These are phyloP conservation scores for Archegozetes longisetosus DNA, from an alignment of 1,140 invertebrate species.

Conservation along the genomic window DNA sequence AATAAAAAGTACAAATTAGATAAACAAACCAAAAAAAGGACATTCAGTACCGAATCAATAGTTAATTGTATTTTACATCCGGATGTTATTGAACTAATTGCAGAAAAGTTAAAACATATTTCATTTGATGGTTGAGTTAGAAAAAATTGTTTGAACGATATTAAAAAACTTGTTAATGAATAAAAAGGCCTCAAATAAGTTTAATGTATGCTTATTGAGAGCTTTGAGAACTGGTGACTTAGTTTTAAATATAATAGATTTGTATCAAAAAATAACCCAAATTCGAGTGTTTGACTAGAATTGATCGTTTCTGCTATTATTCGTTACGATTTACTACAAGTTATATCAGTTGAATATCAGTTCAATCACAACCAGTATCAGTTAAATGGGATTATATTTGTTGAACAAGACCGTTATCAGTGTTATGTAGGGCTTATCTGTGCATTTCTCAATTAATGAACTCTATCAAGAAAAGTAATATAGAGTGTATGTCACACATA, in stretches of 20 bases:
- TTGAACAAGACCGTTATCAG: too few relatives aligned
- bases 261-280: neutral
- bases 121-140: neutral
- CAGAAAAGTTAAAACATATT: conserved; percentile 1
- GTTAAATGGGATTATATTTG: too few relatives aligned
- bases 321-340: too few relatives aligned
- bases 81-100: conserved; percentile 16
- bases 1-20: neutral
- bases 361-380: too few relatives aligned
- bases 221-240: neutral
- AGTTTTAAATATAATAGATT: neutral
- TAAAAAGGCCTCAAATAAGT: neutral
- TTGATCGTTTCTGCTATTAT: too few relatives aligned
- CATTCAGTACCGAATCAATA: conserved; percentile 8
- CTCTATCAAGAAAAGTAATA: too few relatives aligned
- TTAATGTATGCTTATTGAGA: neutral
- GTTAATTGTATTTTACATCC: conserved; percentile 20
- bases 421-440: too few relatives aligned
- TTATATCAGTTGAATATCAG: too few relatives aligned
- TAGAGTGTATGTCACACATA: too few relatives aligned
- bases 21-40: neutral
- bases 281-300: too few relatives aligned
- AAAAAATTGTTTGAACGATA: neutral
- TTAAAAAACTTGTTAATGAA: neutral
- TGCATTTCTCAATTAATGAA: too few relatives aligned